A percentile compares a stretch with the other conserved stretches of the same genome.
Evolutionary conservation across 2,888 invertebrate genomes (phyloP).

Genomic region (Phlogophora meticulosa): DNA sequence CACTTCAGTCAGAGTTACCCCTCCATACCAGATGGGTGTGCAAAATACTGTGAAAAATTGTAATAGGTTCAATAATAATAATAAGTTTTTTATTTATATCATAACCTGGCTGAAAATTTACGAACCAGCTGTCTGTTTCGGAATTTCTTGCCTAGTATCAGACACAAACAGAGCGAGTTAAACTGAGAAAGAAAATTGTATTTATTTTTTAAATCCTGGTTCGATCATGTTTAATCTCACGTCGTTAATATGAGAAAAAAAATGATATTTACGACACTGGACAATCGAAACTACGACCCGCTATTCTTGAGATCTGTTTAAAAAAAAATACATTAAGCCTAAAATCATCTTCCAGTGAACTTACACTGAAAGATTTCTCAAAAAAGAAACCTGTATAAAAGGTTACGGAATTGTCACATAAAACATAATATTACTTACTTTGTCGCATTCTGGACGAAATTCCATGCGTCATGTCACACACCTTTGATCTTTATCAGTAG

Average conservation of each 20-base stretch:
- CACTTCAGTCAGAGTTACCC: not conserved
- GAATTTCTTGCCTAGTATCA: slow-evolving; percentile 7
- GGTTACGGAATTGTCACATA: not conserved
- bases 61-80: not conserved
- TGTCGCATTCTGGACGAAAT: slow-evolving; percentile 6
- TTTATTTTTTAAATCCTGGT: too few relatives aligned
- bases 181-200: too few relatives aligned
- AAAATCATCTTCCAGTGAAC: not conserved
- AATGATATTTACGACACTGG: not conserved
- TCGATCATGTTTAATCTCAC: too few relatives aligned
- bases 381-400: not conserved
- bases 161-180: slow-evolving; percentile 21
- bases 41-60: not conserved
- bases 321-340: not conserved
- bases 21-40: slow-evolving; percentile 9
- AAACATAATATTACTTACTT: not conserved
- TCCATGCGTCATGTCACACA: not conserved
- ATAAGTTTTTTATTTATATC: not conserved
- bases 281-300: not conserved
- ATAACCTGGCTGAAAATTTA: not conserved
- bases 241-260: too few relatives aligned
- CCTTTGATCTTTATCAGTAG: slow-evolving; percentile 23
- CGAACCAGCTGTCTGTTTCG: slow-evolving; percentile 2
- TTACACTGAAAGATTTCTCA: not conserved
- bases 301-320: not conserved